Evolutionary conservation across 2,113 vertebrate genomes (phyloP).

Genomic region (Potamarius usumacintae): DNA sequence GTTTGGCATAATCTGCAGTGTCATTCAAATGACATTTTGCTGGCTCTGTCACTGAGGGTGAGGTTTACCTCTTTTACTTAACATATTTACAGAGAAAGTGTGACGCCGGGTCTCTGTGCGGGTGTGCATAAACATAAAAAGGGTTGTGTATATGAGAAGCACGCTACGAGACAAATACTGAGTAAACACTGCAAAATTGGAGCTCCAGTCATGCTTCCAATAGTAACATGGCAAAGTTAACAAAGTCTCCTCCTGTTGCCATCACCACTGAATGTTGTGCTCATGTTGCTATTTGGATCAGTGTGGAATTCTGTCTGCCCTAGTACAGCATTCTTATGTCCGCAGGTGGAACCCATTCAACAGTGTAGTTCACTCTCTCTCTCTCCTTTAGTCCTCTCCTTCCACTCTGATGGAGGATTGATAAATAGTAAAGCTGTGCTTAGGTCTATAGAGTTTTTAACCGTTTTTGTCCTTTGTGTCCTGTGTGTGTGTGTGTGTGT

Average conservation of each 20-base stretch:
- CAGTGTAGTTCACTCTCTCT: conserved; percentile 31
- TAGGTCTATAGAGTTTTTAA: conserved; percentile 30
- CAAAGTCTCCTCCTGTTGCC: conserved; percentile 45
- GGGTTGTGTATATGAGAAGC: not conserved
- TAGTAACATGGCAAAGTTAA: conserved; percentile 42
- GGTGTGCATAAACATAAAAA: conserved; percentile 9
- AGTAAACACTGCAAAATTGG: conserved; percentile 22
- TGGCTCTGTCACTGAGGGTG: conserved; percentile 8
- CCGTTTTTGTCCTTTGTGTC: conserved; percentile 34
- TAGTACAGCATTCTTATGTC: conserved; percentile 32
- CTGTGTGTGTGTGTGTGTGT: conserved; percentile 2
- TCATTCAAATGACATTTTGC: conserved; percentile 8
- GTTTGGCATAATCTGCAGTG: conserved; percentile 29
- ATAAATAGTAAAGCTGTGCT: conserved; percentile 39
- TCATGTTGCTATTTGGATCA: conserved; percentile 36
- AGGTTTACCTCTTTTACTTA: conserved; percentile 10
- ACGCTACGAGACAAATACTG: conserved; percentile 15
- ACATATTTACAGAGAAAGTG: conserved; percentile 25
- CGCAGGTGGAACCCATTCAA: conserved; percentile 45
- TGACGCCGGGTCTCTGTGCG: conserved; percentile 19
- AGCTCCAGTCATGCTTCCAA: conserved; percentile 9
- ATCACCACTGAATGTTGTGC: conserved; percentile 22
- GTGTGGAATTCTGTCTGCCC: conserved; percentile 34
- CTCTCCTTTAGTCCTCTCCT: conserved; percentile 1
- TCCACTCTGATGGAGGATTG: conserved; percentile 17